phyloP scores from a whole-genome alignment of 2,797 vertebrate genomes.

The Sebastes iracundus region DNA sequence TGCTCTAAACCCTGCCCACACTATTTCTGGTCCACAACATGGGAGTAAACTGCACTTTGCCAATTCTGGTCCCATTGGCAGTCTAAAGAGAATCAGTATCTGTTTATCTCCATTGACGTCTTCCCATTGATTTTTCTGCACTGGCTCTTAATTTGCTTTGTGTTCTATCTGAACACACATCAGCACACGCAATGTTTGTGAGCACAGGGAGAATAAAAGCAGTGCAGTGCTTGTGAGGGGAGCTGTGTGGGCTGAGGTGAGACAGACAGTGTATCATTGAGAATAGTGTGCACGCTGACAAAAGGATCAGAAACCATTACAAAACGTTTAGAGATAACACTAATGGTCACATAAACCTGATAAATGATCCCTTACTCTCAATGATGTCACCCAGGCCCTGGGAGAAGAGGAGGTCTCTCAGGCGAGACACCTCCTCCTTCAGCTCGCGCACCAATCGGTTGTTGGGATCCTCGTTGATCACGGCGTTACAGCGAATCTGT shows the following conservation, averaged over 20 bases:
- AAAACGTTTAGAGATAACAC: not conserved
- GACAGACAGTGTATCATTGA: not conserved
- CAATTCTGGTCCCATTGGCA: not conserved
- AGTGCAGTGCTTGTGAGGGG: not conserved
- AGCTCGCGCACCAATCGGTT: constrained; percentile 95
- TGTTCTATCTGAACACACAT: constrained; percentile 1
- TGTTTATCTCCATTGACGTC: constrained; percentile 3
- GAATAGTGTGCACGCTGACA: not conserved
- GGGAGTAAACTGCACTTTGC: not conserved
- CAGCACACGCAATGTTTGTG: not conserved
- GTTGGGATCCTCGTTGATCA: constrained; percentile 98
- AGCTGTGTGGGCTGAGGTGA: not conserved
- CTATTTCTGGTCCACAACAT: not conserved
- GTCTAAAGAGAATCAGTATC: not conserved
- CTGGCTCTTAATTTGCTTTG: not conserved
- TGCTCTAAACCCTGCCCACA: not conserved
- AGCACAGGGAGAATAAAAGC: not conserved
- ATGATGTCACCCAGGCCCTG: constrained; percentile 98
- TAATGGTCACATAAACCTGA: not conserved
- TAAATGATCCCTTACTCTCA: constrained; percentile 88
- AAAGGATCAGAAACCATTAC: not conserved
- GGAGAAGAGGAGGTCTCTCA: constrained; percentile 91
- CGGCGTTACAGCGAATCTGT: constrained; percentile 92
- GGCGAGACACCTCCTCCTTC: constrained; percentile 95
- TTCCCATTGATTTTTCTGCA: constrained; percentile 2